phyloP scores from a whole-genome alignment of 1,140 invertebrate genomes.

The Rhizoglyphus robini region DNA sequence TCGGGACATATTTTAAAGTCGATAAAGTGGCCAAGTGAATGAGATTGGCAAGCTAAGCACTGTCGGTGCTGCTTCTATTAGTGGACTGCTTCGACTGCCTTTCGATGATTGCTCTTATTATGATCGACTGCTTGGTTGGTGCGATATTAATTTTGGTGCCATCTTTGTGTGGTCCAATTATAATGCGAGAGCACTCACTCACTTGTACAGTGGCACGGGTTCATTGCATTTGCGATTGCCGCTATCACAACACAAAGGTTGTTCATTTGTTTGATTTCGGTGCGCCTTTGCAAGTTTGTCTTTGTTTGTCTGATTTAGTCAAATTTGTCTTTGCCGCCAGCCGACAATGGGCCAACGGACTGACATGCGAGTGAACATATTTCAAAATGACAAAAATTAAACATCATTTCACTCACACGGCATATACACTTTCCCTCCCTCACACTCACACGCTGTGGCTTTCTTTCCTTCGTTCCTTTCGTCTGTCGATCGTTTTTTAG shows the following conservation, averaged over 20 bases:
- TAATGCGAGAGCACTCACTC: not conserved
- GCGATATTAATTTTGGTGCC: not conserved
- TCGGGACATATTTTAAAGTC: not conserved
- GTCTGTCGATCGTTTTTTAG: too few relatives aligned
- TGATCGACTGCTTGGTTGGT: not conserved
- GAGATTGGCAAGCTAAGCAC: not conserved
- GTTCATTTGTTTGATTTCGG: too few relatives aligned
- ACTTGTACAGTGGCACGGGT: not conserved
- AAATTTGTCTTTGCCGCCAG: not conserved
- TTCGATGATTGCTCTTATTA: not conserved
- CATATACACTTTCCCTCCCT: not conserved
- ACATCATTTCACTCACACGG: not conserved
- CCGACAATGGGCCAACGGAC: not conserved
- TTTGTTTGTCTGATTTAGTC: not conserved
- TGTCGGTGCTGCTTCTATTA: not conserved
- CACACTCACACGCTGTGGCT: too few relatives aligned
- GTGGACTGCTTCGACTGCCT: not conserved
- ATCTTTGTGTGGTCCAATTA: not conserved
- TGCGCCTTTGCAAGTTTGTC: too few relatives aligned
- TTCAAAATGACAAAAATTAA: slow-evolving; percentile 2
- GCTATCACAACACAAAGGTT: too few relatives aligned
- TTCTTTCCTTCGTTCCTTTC: too few relatives aligned
- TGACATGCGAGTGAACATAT: slow-evolving; percentile 5
- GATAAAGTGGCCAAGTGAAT: not conserved
- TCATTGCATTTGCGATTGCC: too few relatives aligned